Percentiles rank a stretch among this genome's conserved stretches.
phyloP scores from a whole-genome alignment of 30 jellyfish, hydroid and myxozoan genomes.

The Pelagia noctiluca region DNA sequence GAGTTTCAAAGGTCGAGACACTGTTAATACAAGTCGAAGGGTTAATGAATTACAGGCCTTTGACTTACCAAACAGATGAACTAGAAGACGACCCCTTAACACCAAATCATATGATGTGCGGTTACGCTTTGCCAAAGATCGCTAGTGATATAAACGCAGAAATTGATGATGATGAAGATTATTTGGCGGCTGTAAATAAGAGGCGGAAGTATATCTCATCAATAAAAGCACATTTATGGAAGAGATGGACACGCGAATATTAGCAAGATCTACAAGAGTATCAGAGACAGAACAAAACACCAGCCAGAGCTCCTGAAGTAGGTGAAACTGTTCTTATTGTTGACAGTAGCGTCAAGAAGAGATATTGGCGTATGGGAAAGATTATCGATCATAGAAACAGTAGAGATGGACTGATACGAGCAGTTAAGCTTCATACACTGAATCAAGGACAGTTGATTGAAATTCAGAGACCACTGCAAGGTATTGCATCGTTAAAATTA shows the following conservation, averaged over 20 bases:
- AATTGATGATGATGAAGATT: conserved; percentile 30
- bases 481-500: conserved; percentile 40
- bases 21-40: conserved; percentile 57
- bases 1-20: conserved; percentile 66
- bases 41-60: conserved; percentile 44
- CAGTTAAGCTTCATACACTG: conserved; percentile 16
- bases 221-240: neutral
- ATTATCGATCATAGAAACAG: conserved; percentile 15
- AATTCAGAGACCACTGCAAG: conserved; percentile 52
- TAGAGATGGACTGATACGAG: conserved; percentile 43
- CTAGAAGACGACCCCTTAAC: conserved; percentile 38
- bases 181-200: conserved; percentile 16
- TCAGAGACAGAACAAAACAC: neutral
- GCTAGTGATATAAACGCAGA: conserved; percentile 15
- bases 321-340: conserved; percentile 25
- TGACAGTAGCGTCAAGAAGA: conserved; percentile 26
- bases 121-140: conserved; percentile 34
- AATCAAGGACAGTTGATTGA: conserved; percentile 40
- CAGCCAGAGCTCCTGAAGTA: neutral
- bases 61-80: conserved; percentile 54
- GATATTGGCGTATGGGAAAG: conserved; percentile 47
- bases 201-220: conserved; percentile 21
- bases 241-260: conserved; percentile 35
- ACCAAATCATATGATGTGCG: conserved; percentile 60
- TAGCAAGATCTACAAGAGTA: conserved; percentile 24